Evolutionary conservation across 1,140 invertebrate species (phyloP), one percentile per base, ranked within the genome.

Genomic region (Drosophila burlai): DNA sequence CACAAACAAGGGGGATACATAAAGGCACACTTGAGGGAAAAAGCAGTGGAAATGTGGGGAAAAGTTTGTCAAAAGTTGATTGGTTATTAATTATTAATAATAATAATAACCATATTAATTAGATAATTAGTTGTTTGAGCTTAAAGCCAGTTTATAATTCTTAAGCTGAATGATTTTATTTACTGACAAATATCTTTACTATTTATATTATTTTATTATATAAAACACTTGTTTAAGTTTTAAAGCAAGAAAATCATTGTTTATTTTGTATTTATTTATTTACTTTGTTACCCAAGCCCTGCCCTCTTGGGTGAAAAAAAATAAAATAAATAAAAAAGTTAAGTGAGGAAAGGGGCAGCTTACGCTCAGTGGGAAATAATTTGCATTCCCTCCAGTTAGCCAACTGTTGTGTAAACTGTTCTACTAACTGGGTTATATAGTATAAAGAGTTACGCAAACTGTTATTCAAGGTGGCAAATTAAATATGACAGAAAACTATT

Each of bases 331-430:
- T 16, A 58, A 11, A 26, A 57, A 11, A 40, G 34, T 24, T 16
- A 38, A 24, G 45, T 49, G 16, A 50, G 21, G 16, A 3, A 18
- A 16, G 60, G 34, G 29, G n/a, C 16, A 43, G 38, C 54, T 43
- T 52, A 62, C 18, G 34, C 16, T 62, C n/a, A 29, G 36, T 42
- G 36, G 49, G 24, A 63, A 66, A 54, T 40, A 54, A 31, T 31
- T 55, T 46, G 40, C 40, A 67, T 38, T 24, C 40, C 47, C 40
- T 47, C 31, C 49, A 68, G 67, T 71, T 67, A 31, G 63, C 62
- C 67, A 71, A 71, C 67, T 71, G 67, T 71, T 71, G 67, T 45
- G 67, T 46, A 67, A 71, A 68, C 63, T 18, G 49, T 71, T 71
- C 31, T 68, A 71, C 21, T 46, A 71, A 71, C 67, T 67, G 46